These are phyloP conservation scores for Noctilio leporinus DNA, from an alignment of 2,113 vertebrate species.

Conservation along the genomic window DNA sequence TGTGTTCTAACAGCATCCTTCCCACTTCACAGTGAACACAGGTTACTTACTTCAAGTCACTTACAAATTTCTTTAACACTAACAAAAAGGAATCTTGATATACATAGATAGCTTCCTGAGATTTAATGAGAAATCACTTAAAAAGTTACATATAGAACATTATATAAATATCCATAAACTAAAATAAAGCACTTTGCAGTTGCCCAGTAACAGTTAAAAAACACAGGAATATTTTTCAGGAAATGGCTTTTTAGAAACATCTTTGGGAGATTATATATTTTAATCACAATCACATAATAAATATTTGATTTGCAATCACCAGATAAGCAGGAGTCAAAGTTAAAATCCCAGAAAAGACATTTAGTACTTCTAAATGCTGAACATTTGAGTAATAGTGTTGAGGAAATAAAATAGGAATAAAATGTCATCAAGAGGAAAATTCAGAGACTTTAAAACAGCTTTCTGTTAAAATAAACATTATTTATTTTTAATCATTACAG, in stretches of 20 bases:
- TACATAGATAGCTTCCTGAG: background rate
- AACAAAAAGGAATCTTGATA: background rate
- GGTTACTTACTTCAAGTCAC: background rate
- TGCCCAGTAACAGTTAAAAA: background rate
- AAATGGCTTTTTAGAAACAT: background rate
- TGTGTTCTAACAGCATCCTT: background rate
- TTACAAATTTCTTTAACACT: background rate
- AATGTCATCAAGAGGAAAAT: conserved; percentile 49
- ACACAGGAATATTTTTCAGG: background rate
- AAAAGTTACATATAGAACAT: background rate
- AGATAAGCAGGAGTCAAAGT: conserved; percentile 35
- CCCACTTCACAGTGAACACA: background rate
- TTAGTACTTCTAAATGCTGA: conserved; percentile 43
- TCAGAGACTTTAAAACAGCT: conserved; percentile 50
- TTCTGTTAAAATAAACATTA: conserved; percentile 58
- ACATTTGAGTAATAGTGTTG: conserved; percentile 23
- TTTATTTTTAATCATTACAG: background rate
- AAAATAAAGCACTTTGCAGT: background rate
- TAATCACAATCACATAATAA: conserved; percentile 32
- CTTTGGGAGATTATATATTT: conserved; percentile 10
- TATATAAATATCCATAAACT: background rate
- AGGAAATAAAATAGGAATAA: conserved; percentile 8
- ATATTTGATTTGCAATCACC: conserved; percentile 46
- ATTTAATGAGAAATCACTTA: background rate
- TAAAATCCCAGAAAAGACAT: conserved; percentile 38